Conservation (phyloP, 2,113 vertebrate genomes). For the Trachemys scripta region DNA sequence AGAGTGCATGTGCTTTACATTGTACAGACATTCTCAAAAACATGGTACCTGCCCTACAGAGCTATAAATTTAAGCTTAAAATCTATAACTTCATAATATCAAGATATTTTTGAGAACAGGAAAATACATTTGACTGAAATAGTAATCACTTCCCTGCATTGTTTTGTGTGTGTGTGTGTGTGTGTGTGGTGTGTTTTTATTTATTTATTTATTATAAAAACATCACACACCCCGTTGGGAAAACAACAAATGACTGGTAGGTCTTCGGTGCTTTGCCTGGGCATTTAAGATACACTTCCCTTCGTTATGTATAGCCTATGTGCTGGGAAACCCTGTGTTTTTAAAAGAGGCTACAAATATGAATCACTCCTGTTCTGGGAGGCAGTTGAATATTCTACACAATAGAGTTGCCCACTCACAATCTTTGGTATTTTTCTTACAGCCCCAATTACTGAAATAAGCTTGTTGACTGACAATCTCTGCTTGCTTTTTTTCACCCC, state of each 20-base stretch:
- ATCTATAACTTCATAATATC: background rate
- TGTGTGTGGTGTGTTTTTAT: too few relatives aligned
- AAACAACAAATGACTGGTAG: background rate
- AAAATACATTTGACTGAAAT: background rate
- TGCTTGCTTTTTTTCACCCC: background rate
- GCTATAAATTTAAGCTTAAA: background rate
- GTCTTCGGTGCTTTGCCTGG: background rate
- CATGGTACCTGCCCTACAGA: background rate
- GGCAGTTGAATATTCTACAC: background rate
- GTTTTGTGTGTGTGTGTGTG: too few relatives aligned
- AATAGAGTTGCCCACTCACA: background rate
- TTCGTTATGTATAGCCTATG: background rate
- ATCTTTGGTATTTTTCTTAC: background rate
- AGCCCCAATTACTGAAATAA: background rate
- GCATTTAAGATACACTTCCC: background rate
- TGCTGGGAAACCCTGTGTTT: background rate
- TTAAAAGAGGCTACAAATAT: background rate
- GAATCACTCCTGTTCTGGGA: too few relatives aligned
- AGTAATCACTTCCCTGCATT: background rate
- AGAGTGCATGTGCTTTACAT: background rate
- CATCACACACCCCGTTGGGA: background rate
- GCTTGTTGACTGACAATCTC: background rate
- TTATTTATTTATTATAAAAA: too few relatives aligned
- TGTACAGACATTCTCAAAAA: background rate
- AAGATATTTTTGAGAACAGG: background rate